Conservation (phyloP, 2,888 invertebrate species). For the Sarcophaga carnaria region DNA sequence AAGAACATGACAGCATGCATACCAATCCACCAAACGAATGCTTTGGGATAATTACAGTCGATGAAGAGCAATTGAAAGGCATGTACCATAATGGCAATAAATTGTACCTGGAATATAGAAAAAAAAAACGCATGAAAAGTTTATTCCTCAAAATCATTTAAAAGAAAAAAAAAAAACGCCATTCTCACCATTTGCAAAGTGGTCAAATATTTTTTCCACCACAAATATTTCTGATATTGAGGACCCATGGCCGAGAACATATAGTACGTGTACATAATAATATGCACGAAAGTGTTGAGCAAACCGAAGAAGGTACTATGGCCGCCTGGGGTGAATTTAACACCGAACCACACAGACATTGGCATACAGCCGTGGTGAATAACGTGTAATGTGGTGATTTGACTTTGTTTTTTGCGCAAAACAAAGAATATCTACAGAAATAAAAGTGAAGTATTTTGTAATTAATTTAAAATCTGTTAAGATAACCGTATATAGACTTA, state of each 20-base stretch:
- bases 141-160: neutral
- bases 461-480: slow-evolving; percentile 5
- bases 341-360: slow-evolving; percentile 98
- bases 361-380: slow-evolving; percentile 99
- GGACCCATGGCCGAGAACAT: slow-evolving; percentile 96
- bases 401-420: slow-evolving; percentile 95
- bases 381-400: slow-evolving; percentile 96
- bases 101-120: slow-evolving; percentile 87
- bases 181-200: slow-evolving; percentile 92
- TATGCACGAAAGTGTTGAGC: slow-evolving; percentile 97
- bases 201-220: slow-evolving; percentile 98
- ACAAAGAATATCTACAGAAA: slow-evolving; percentile 93
- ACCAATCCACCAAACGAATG: slow-evolving; percentile 98
- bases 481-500: slow-evolving; percentile 83
- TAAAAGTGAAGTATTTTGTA: slow-evolving; percentile 3
- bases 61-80: slow-evolving; percentile 95
- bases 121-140: neutral
- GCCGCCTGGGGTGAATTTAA: slow-evolving; percentile 97
- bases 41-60: slow-evolving; percentile 95
- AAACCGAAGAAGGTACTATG: slow-evolving; percentile 98
- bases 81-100: slow-evolving; percentile 94
- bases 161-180: neutral
- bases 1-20: slow-evolving; percentile 98
- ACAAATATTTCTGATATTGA: slow-evolving; percentile 91
- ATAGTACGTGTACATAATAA: slow-evolving; percentile 97